Evolutionary conservation across 1,140 invertebrate species (phyloP), one percentile per base, ranked within the genome.

Genomic region (Hyles vespertilio): DNA sequence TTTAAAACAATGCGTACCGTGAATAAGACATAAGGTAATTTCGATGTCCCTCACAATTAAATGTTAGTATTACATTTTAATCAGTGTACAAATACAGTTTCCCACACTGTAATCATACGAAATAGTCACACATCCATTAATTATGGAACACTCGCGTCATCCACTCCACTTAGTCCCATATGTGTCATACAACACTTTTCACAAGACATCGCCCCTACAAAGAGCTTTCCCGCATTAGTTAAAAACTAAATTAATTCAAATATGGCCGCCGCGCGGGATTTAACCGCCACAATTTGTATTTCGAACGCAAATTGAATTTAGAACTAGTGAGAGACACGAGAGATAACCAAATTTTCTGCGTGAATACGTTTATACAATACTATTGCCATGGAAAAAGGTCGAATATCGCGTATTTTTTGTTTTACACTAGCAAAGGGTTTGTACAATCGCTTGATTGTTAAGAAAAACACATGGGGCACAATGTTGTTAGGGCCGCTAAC

Each of bases 401-500:
- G 52, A 61, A 48, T 53, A 53, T 66, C 46, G 58, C 51, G 43
- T 55, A 51, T 49, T 59, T 71, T 61, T 57, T 22, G 49, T 64
- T 58, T 22, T 40, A 55, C 51, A 40, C 56, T 34, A 43, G 53
- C 48, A 65, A 59, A 64, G 60, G 62, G 55, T 63, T 74, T 74
- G 54, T 58, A 55, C 64, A 74, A 76, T 59, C 46, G 58, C 55
- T 78, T 84, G 75, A 84, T 87, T 86, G 76, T 78, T 71, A 81
- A 83, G 81, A 81, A 84, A 87, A 87, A 88, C 82, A 87, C 79
- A 86, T 80, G 77, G 85, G 81, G 77, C 64, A 54, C 12, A 59
- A 70, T 65, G 59, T 59, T 67, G 69, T 74, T 63, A 69, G 74
- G 75, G 83, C 67, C 76, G 74, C 72, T 86, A 86, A 88, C 71